These are phyloP conservation scores for Patiria pectinifera DNA, from an alignment of 53 echinoderm and acorn worm genomes.

Conservation along the genomic window DNA sequence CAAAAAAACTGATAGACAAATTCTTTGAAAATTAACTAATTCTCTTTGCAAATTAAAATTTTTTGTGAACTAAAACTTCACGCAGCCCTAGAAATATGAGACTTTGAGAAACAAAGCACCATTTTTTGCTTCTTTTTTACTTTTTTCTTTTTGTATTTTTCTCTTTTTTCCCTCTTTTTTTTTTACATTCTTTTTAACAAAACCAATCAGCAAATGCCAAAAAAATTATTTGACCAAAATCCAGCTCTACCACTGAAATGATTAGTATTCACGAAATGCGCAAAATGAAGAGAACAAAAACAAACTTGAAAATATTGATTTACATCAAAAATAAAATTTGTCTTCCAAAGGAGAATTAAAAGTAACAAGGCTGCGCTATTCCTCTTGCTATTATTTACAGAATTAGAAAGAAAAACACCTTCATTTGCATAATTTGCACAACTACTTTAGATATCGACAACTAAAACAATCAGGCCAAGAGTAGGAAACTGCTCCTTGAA, in stretches of 20 bases:
- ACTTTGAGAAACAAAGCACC: neutral
- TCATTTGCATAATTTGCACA: slow-evolving; percentile 19
- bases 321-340: slow-evolving; percentile 37
- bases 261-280: neutral
- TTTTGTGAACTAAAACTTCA: too few species aligned
- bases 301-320: slow-evolving; percentile 15
- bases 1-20: too few species aligned
- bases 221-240: neutral
- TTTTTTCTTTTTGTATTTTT: neutral
- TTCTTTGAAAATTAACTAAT: too few species aligned
- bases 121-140: neutral
- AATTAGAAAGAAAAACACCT: neutral
- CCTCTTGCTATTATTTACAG: slow-evolving; percentile 33
- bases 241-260: neutral
- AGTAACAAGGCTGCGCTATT: neutral
- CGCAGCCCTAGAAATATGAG: too few species aligned
- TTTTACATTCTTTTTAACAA: slow-evolving; percentile 1
- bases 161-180: neutral
- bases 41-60: too few species aligned
- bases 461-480: neutral
- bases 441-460: neutral
- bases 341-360: neutral
- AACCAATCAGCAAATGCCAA: slow-evolving; percentile 17
- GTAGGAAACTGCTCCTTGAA: neutral
- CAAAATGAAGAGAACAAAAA: neutral